A percentile compares a stretch with the other conserved stretches of the same genome.
These are phyloP conservation scores for Agapetus fuscipes DNA, from an alignment of 2,888 invertebrate genomes.

Conservation along the genomic window DNA sequence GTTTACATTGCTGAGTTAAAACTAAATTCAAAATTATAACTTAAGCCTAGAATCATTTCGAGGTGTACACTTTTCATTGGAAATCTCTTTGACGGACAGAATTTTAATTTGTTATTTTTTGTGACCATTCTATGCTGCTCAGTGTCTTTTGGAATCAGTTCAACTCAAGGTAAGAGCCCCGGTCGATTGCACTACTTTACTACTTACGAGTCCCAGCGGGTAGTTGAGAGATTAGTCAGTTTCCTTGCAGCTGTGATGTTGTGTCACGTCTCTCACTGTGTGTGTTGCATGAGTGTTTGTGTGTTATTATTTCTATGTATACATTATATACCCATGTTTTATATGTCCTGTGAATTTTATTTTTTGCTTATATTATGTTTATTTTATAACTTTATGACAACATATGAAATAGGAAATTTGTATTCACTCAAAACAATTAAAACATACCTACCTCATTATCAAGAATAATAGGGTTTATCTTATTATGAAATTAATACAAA, in stretches of 20 bases:
- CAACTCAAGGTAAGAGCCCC: conserved; percentile 89
- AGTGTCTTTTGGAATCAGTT: conserved; percentile 99
- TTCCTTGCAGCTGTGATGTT: conserved; percentile 22
- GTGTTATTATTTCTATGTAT: conserved; percentile 35
- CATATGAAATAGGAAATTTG: no score
- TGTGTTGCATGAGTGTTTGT: conserved; percentile 27
- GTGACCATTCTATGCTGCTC: conserved; percentile 73
- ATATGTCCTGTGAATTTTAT: conserved; percentile 55
- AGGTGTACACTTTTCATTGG: no score
- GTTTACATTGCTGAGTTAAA: no score
- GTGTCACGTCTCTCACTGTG: conserved; percentile 25
- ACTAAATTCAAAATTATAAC: conserved; percentile 6
- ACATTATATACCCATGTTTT: conserved; percentile 35
- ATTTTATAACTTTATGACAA: no score
- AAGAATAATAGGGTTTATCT: not conserved
- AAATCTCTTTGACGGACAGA: no score
- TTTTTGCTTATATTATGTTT: conserved; percentile 50
- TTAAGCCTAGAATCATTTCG: no score
- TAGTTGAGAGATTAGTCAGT: not conserved
- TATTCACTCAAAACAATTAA: no score
- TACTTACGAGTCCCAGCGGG: not conserved
- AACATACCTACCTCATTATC: no score
- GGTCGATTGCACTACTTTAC: conserved; percentile 4
- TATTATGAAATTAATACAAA: not conserved
- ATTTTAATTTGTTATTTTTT: conserved; percentile 48